These are phyloP conservation scores for Athalia cordata DNA, from an alignment of 2,888 invertebrate genomes.

Conservation along the genomic window DNA sequence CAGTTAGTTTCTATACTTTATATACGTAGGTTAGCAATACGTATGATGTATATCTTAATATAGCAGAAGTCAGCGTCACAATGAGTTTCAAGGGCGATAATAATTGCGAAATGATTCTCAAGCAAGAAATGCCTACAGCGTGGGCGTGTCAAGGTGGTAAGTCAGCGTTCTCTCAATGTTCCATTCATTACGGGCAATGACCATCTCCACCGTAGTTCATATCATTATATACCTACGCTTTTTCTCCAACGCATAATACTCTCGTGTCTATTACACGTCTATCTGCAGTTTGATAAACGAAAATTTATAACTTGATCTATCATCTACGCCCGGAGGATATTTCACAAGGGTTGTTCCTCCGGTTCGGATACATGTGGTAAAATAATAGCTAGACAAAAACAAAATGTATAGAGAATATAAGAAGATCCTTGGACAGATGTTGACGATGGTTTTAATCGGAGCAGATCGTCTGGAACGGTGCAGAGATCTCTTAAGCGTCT, in stretches of 20 bases:
- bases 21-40: not conserved
- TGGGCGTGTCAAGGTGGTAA: constrained; percentile 39
- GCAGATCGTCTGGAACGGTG: constrained; percentile 19
- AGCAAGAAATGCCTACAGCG: constrained; percentile 24
- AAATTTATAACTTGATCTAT: too few species aligned
- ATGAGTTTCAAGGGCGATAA: constrained; percentile 6
- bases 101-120: constrained; percentile 36
- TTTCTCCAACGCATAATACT: too few species aligned
- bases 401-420: not conserved
- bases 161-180: constrained; percentile 22
- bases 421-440: not conserved
- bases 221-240: too few species aligned
- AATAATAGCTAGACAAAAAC: too few species aligned
- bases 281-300: too few species aligned
- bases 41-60: not conserved
- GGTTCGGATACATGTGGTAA: too few species aligned
- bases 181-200: constrained; percentile 17
- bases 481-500: not conserved
- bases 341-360: too few species aligned
- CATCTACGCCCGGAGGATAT: too few species aligned
- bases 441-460: not conserved
- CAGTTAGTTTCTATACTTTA: not conserved
- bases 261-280: too few species aligned
- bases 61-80: not conserved
- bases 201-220: not conserved